Base-by-base conservation (phyloP, 35 echinoderm and acorn worm genomes). In the Patiria miniata region DNA sequence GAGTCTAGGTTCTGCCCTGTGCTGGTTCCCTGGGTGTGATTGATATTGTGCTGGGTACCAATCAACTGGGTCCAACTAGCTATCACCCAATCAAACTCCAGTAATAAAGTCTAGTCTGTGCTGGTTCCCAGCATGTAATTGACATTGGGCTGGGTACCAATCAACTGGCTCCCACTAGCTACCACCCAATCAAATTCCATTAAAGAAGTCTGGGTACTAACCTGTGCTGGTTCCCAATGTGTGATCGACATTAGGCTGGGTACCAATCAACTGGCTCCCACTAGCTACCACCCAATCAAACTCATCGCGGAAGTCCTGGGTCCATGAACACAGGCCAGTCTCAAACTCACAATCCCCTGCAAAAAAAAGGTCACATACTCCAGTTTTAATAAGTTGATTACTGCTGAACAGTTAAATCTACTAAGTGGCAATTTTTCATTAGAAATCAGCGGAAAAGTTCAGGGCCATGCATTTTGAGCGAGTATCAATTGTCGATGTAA, bases 341-440 rank as follows among this genome's bases (percentile, higher is more conserved):
- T 99, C 96, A 92, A 99, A 99, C 29, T 81, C 88, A 87, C 96
- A 98, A 28, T 88, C 92, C 29, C 85, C 91, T 93, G 77, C 40
- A 8, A 57, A 78, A 34, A 19, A 80, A 83, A 89, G 40, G 0
- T 1, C 73, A 39, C 5, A 0, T 22, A 78, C 26, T 17, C 0
- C 3, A 78, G 32, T 38, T 7, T 14, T 28, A n/a, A 77, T 77
- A 21, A 55, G 21, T 9, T 14, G 52, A 55, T 16, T 19, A 58
- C 17, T 22, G 23, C 7, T 1, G 7, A 57, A 57, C 54, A 57
- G n/a, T n/a, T n/a, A n/a, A n/a, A n/a, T n/a, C n/a, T n/a, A n/a
- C n/a, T n/a, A n/a, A n/a, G n/a, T n/a, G n/a, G n/a, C n/a, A n/a
- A n/a, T n/a, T 58, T 58, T 58, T 58, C 22, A 14, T 58, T 58